These are phyloP conservation scores for Buceros bicornis DNA, from an alignment of 2,797 vertebrate species.

Conservation along the genomic window DNA sequence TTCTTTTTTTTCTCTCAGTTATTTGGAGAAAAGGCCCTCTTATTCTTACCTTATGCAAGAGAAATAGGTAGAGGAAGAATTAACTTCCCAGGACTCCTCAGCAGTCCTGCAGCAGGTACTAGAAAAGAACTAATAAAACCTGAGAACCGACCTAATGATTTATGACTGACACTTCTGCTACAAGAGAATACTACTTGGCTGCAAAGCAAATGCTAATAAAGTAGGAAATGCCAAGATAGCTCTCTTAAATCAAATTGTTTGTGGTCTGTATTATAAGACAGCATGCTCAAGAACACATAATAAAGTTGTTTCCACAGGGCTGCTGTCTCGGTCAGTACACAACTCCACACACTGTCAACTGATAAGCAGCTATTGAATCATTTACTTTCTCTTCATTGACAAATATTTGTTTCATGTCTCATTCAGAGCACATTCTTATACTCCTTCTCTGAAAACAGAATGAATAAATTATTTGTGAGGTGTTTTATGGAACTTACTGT, in stretches of 20 bases:
- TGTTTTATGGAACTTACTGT: not conserved
- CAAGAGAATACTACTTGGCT: not conserved
- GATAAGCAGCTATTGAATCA: not conserved
- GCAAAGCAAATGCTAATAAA: not conserved
- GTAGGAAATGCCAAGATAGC: not conserved
- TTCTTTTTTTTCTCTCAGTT: too few species aligned
- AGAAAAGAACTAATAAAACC: not conserved
- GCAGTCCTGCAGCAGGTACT: not conserved
- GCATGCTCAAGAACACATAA: not conserved
- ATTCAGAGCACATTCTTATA: not conserved
- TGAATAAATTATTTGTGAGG: not conserved
- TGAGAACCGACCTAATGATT: not conserved
- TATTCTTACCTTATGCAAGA: not conserved
- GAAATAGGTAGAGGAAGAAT: not conserved
- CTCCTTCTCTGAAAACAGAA: not conserved
- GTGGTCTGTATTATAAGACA: not conserved
- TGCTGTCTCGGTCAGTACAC: not conserved
- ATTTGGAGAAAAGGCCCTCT: not conserved
- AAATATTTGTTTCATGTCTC: not conserved
- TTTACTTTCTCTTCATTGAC: not conserved
- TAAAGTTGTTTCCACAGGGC: not conserved
- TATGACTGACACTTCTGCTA: not conserved
- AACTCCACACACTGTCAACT: not conserved
- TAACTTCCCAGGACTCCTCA: not conserved
- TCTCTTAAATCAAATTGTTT: not conserved